These are phyloP conservation scores for Aphidius ervi DNA, from an alignment of 1,140 invertebrate species.

Conservation along the genomic window DNA sequence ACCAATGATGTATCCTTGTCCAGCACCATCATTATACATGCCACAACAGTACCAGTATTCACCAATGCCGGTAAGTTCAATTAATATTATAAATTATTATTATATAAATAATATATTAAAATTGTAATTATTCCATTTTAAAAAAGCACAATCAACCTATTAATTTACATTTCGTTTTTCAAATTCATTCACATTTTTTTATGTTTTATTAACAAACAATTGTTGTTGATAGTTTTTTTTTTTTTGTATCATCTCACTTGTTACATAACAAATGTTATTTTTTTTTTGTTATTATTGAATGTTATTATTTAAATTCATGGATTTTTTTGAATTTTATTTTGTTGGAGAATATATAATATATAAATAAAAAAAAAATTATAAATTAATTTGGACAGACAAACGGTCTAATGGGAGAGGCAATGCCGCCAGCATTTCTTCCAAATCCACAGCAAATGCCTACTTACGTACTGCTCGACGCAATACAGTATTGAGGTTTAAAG, in stretches of 20 bases:
- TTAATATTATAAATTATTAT: conserved; percentile 11
- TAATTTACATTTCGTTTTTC: too few species aligned
- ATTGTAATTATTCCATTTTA: background rate
- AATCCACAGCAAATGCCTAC: conserved; percentile 55
- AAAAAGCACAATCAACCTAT: too few species aligned
- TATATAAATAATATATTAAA: conserved; percentile 1
- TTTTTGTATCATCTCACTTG: too few species aligned
- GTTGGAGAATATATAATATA: background rate
- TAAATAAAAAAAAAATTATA: conserved; percentile 3
- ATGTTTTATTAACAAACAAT: too few species aligned
- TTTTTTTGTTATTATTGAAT: too few species aligned
- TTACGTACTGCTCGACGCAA: conserved; percentile 55
- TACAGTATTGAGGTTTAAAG: conserved; percentile 56
- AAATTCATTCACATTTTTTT: too few species aligned
- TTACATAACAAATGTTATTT: too few species aligned
- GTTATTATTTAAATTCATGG: too few species aligned
- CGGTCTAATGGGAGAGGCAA: conserved; percentile 53
- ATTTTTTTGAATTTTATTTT: background rate
- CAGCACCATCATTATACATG: conserved; percentile 50
- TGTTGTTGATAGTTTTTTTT: too few species aligned
- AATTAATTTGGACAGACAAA: conserved; percentile 50
- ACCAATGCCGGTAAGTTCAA: conserved; percentile 50
- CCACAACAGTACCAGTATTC: conserved; percentile 51
- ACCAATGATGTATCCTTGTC: conserved; percentile 49
- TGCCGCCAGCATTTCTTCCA: conserved; percentile 54